A percentile compares a stretch with the other conserved stretches of the same genome.
These are phyloP conservation scores for Camponotus fellah DNA, from an alignment of 2,888 invertebrate species.

Conservation along the genomic window DNA sequence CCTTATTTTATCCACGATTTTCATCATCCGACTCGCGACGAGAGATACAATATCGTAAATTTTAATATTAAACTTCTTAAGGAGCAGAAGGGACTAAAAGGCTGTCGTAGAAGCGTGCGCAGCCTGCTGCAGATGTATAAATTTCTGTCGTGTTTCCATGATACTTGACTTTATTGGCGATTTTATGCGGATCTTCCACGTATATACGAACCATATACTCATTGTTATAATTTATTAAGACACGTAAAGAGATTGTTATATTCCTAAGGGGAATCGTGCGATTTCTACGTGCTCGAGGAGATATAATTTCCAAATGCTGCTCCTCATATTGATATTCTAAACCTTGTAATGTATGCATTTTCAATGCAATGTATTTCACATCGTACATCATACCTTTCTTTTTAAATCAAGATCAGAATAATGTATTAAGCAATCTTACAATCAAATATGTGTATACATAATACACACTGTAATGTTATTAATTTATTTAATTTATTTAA, in stretches of 20 bases:
- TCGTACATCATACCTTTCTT: not conserved
- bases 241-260: conserved; percentile 11
- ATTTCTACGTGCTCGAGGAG: not conserved
- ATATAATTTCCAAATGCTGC: not conserved
- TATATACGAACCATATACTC: not conserved
- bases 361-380: not conserved
- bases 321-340: not conserved
- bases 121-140: conserved; percentile 8
- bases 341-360: not conserved
- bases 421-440: not conserved
- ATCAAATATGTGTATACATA: not conserved
- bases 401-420: not conserved
- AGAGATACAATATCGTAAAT: conserved; percentile 4
- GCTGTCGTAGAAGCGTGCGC: not conserved
- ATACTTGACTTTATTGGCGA: conserved; percentile 18
- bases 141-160: conserved; percentile 12
- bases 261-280: not conserved
- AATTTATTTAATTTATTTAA: not conserved
- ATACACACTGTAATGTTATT: not conserved
- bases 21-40: not conserved
- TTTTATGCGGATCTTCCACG: conserved; percentile 5
- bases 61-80: conserved; percentile 2
- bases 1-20: not conserved
- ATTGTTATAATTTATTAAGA: conserved; percentile 21
- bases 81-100: not conserved